Evolutionary conservation across 2,797 vertebrate species (phyloP), one percentile per base, ranked within the genome.

Genomic region (Morus bassanus): DNA sequence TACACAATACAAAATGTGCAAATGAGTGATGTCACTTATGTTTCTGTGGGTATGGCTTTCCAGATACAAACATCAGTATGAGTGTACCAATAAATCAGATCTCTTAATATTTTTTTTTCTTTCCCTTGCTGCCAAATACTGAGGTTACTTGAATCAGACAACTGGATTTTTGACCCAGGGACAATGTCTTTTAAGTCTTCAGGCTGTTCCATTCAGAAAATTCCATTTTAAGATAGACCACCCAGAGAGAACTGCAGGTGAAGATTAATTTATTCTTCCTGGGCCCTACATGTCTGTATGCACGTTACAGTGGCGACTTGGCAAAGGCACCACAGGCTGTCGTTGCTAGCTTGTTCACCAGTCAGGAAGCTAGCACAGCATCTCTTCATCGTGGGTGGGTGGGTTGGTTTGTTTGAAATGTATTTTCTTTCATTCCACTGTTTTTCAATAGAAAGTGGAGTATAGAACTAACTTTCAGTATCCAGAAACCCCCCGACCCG

Each of bases 161-260:
- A 63, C 98, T 98, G 98, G 1, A 98, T 98, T 54, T 98, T 98
- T 46, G 98, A 97, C 37, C 98, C 98, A 2, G 98, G 94, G 12
- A 97, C 57, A 97, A 98, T 98, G 0, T 45, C 98, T 96, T 75
- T 97, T 97, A 91, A 99, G 96, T 78, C 93, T 99, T 98, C 11
- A 98, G 98, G 93, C 98, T 99, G 18, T 98, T 98, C 70, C 98
- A 96, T 85, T 98, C 97, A 74, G 97, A 96, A 95, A 99, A 99
- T 77, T 97, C 93, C 1, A 41, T 95, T 33, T 98, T 97, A 51
- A 99, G 97, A 89, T 98, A 97, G 54, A 97, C 97, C 53, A 98
- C 98, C 98, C 99, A 8, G 95, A 92, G 51, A 81, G 6, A 31
- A 31, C 4, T 46, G 19, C 17, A 33, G 24, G 3, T 46, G 33